Evolutionary conservation across 2,797 vertebrate species (phyloP), one percentile per base, ranked within the genome.

Genomic region (Artibeus jamaicensis): DNA sequence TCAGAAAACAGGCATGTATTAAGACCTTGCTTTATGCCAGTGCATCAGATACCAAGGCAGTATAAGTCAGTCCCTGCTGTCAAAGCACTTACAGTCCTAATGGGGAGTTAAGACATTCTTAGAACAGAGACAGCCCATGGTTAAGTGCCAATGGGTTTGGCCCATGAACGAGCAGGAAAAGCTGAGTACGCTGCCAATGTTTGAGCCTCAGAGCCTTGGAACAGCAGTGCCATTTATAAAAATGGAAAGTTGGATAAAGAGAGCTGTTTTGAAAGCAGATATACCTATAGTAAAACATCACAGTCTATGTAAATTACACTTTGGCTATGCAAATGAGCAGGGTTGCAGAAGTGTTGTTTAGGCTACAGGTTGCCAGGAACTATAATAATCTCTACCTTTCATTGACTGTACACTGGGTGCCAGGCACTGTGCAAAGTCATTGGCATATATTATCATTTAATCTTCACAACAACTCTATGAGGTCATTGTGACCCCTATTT

Each of bases 151-250:
- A 78, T 0, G 10, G 65, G 29, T 92, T 97, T 97, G 89, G 93
- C 79, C 70, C 89, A 48, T 65, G 62, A 93, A 96, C 93, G 77
- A 86, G 71, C 77, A 95, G 93, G 77, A 85, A 85, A 96, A 95
- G 26, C 73, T 18, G 84, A 88, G 48, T 53, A 70, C 18, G 24
- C 79, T 88, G 93, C 97, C 90, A 93, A 95, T 29, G 26, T 90
- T 96, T 95, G 85, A 92, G 92, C 88, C 86, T 70, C 53, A 14
- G 70, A 97, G 46, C 57, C 74, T 93, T 76, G 65, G 44, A 82
- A 96, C 44, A 94, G 70, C 74, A 81, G 11, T 96, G 39, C 57
- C 90, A 83, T 96, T 90, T 96, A 93, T 94, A 96, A 96, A 97
- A 97, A 92, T 88, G 84, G 62, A 93, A 96, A 94, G 48, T 93